These are phyloP conservation scores for Hemiprocne comata DNA, from an alignment of 2,113 vertebrate species.

Conservation along the genomic window DNA sequence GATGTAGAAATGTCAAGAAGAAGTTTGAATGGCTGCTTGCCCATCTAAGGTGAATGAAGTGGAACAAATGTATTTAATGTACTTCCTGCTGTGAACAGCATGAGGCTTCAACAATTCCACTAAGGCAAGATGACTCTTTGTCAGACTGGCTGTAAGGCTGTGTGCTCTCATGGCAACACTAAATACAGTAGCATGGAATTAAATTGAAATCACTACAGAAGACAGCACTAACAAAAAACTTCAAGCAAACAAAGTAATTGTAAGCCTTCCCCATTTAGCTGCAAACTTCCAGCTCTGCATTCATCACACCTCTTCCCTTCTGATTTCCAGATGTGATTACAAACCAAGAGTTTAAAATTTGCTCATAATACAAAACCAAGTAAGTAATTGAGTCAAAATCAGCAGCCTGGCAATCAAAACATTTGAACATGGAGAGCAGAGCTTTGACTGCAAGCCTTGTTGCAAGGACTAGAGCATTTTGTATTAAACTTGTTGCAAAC, in stretches of 20 bases:
- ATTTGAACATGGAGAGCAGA: background rate
- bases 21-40: constrained; percentile 14
- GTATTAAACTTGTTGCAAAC: background rate
- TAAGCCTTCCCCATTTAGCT: background rate
- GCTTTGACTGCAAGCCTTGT: background rate
- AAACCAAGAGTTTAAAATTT: background rate
- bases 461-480: background rate
- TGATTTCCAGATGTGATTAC: background rate
- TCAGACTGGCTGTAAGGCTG: background rate
- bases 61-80: constrained; percentile 63
- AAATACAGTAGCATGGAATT: background rate
- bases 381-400: background rate
- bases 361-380: background rate
- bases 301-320: background rate
- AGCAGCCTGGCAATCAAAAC: background rate
- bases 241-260: background rate
- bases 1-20: background rate
- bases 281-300: background rate
- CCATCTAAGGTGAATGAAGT: background rate
- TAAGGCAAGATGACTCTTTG: background rate
- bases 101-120: constrained; percentile 47
- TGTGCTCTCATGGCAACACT: background rate
- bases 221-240: background rate
- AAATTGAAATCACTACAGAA: background rate
- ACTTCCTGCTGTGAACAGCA: constrained; percentile 35